These are phyloP conservation scores for Schizaphis graminum DNA, from an alignment of 2,888 invertebrate species.

Conservation along the genomic window DNA sequence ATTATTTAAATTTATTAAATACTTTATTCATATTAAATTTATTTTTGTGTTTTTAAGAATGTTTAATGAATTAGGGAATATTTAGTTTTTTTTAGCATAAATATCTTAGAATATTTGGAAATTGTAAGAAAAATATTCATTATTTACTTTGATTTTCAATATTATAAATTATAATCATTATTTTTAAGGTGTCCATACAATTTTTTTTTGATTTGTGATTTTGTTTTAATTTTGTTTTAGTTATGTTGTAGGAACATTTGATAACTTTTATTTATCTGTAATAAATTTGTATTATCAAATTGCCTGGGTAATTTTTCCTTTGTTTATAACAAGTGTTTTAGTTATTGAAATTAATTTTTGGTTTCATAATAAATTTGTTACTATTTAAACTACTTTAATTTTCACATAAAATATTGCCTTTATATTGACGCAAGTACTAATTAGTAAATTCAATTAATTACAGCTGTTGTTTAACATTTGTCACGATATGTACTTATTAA, in stretches of 20 bases:
- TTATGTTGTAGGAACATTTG: neutral
- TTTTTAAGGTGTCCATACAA: too few relatives aligned
- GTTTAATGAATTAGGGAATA: too few relatives aligned
- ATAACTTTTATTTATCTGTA: neutral
- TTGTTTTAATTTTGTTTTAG: neutral
- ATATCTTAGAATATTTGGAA: neutral
- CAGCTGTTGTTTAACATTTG: conserved; percentile 49
- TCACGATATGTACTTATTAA: conserved; percentile 18
- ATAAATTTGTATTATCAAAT: neutral
- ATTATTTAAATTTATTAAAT: neutral
- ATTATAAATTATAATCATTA: too few relatives aligned
- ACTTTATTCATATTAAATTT: neutral
- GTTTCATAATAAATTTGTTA: neutral
- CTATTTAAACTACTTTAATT: conserved; percentile 12
- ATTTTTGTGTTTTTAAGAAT: neutral
- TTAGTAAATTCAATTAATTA: neutral
- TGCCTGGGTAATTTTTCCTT: neutral
- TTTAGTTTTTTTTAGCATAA: too few relatives aligned
- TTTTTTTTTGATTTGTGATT: neutral
- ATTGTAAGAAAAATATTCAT: neutral
- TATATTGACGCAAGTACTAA: conserved; percentile 3
- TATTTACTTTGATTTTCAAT: neutral
- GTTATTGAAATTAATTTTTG: neutral
- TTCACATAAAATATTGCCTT: neutral
- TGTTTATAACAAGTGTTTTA: neutral